Conservation (phyloP, 2,888 invertebrate genomes). For the Meiosimyza decipiens region DNA sequence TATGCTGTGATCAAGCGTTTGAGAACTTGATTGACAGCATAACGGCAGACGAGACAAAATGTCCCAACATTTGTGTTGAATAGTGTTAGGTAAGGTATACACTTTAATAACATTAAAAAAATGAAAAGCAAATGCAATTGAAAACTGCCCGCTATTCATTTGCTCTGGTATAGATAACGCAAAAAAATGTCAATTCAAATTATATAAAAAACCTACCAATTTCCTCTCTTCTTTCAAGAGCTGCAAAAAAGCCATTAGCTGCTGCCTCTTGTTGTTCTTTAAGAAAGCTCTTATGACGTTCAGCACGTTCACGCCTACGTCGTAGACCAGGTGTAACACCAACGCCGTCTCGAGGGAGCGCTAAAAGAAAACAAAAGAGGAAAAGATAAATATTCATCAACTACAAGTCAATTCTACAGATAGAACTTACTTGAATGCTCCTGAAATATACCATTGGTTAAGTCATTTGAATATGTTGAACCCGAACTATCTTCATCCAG, state of each 20-base stretch:
- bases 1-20: too few relatives aligned
- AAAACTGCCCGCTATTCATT: not conserved
- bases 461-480: conserved; percentile 68
- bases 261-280: conserved; percentile 82
- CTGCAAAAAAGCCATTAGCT: conserved; percentile 56
- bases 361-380: not conserved
- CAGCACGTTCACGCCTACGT: conserved; percentile 83
- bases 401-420: too few relatives aligned
- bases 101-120: too few relatives aligned
- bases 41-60: too few relatives aligned
- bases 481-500: conserved; percentile 69
- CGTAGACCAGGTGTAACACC: conserved; percentile 85
- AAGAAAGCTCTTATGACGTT: conserved; percentile 85
- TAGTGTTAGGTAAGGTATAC: too few relatives aligned
- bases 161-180: not conserved
- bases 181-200: not conserved
- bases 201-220: conserved; percentile 56
- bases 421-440: conserved; percentile 58
- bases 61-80: too few relatives aligned
- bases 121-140: not conserved
- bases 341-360: conserved; percentile 66
- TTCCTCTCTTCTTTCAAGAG: conserved; percentile 59
- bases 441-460: conserved; percentile 58
- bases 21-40: too few relatives aligned
- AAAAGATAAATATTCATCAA: not conserved